Evolutionary conservation across 1,140 invertebrate genomes (phyloP).

Genomic region (Heliconius hewitsoni): DNA sequence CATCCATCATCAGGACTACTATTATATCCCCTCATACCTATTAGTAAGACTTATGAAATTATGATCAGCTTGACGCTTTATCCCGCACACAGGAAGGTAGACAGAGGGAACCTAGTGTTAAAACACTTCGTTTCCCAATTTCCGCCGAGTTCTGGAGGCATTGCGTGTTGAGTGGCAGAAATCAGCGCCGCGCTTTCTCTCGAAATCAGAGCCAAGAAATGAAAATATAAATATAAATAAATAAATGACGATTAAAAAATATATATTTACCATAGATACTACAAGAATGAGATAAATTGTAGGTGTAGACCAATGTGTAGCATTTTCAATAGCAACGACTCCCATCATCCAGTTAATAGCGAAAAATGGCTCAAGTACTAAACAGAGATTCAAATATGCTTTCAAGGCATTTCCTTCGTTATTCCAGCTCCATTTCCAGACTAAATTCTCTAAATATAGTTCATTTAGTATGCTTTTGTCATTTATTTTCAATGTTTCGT

Average conservation of each 20-base stretch:
- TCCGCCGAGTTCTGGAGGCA: too few relatives aligned
- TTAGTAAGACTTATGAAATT: background rate
- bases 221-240: background rate
- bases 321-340: conserved; percentile 87
- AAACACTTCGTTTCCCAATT: too few relatives aligned
- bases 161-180: too few relatives aligned
- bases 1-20: too few relatives aligned
- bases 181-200: too few relatives aligned
- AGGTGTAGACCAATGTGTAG: conserved; percentile 83
- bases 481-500: conserved; percentile 10
- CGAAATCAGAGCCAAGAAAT: too few relatives aligned
- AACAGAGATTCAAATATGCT: conserved; percentile 81
- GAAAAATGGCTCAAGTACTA: conserved; percentile 83
- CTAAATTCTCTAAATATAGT: conserved; percentile 71
- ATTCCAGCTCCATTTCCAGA: conserved; percentile 73
- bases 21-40: background rate
- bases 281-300: conserved; percentile 81
- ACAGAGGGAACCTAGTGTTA: too few relatives aligned
- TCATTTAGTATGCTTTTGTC: conserved; percentile 60
- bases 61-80: background rate
- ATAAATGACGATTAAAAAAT: background rate
- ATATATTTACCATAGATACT: conserved; percentile 79
- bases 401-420: conserved; percentile 75
- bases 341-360: conserved; percentile 86
- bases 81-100: too few relatives aligned